phyloP scores from a whole-genome alignment of 1,140 invertebrate species.

The Varroa destructor region DNA sequence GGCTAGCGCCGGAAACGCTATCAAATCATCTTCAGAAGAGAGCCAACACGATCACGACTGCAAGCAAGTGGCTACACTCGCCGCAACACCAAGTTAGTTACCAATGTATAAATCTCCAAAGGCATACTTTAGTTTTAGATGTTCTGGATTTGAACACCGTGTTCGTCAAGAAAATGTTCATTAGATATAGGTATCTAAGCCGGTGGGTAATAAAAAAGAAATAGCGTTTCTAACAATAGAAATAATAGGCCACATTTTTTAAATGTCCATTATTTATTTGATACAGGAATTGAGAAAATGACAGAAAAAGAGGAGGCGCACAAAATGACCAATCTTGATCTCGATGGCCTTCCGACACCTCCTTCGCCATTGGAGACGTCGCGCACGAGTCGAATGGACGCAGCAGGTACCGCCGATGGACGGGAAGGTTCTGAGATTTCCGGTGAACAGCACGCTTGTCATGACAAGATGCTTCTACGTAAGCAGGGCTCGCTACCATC shows the following conservation, averaged over 20 bases:
- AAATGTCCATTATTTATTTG: slow-evolving; percentile 31
- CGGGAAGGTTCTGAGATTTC: not conserved
- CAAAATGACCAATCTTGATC: slow-evolving; percentile 35
- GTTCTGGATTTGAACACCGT: too few relatives aligned
- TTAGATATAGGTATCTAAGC: too few relatives aligned
- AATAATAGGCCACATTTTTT: not conserved
- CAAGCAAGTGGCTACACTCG: slow-evolving; percentile 64
- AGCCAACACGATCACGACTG: slow-evolving; percentile 21
- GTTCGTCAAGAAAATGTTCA: too few relatives aligned
- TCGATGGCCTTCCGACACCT: slow-evolving; percentile 5
- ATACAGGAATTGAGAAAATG: slow-evolving; percentile 71
- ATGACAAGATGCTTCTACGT: not conserved
- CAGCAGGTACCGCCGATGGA: slow-evolving; percentile 23
- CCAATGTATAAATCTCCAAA: too few relatives aligned
- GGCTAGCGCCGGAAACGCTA: not conserved
- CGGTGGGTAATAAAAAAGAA: too few relatives aligned
- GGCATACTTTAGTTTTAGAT: too few relatives aligned
- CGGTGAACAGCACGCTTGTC: not conserved
- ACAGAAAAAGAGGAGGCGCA: slow-evolving; percentile 83
- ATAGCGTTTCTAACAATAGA: not conserved
- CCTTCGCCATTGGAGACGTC: slow-evolving; percentile 27
- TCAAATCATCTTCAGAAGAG: not conserved
- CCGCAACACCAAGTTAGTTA: slow-evolving; percentile 60
- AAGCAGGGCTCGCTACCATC: slow-evolving; percentile 29
- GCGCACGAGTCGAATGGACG: slow-evolving; percentile 24